A percentile compares a stretch with the other conserved stretches of the same genome.
These are phyloP conservation scores for Coregonus ussuriensis DNA, from an alignment of 2,797 vertebrate species.

Conservation along the genomic window DNA sequence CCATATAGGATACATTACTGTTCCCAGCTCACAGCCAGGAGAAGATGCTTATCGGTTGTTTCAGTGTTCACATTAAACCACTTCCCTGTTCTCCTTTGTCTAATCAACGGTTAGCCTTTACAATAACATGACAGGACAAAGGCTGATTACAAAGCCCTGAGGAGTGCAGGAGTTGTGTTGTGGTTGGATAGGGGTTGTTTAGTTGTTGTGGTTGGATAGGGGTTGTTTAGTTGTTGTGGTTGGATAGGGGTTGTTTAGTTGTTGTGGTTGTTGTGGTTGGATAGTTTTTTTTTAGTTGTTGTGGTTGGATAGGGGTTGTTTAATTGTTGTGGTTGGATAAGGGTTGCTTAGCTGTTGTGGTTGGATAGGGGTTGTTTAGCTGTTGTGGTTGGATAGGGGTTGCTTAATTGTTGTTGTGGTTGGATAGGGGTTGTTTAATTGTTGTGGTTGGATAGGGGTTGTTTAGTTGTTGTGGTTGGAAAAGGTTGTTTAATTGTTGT, in stretches of 20 bases:
- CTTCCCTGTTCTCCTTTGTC: constrained; percentile 1
- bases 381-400: too few species aligned
- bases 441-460: too few species aligned
- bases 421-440: too few species aligned
- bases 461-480: too few species aligned
- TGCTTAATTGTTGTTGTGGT: too few species aligned
- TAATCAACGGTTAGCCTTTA: not conserved
- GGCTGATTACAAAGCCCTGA: not conserved
- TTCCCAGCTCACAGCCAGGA: not conserved
- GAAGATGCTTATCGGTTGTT: constrained; percentile 7
- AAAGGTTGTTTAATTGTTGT: too few species aligned
- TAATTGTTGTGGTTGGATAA: not conserved
- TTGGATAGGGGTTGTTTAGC: too few species aligned
- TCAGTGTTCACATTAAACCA: not conserved
- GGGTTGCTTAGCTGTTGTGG: too few species aligned
- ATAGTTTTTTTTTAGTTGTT: too few species aligned
- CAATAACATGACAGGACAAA: not conserved
- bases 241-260: not conserved
- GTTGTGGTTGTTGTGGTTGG: too few species aligned
- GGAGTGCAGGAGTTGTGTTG: not conserved
- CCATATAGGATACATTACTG: not conserved
- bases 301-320: not conserved
- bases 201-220: not conserved
- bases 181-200: not conserved
- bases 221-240: not conserved